Conservation (phyloP, 2,888 invertebrate species). For the Hemistola chrysoprasaria region DNA sequence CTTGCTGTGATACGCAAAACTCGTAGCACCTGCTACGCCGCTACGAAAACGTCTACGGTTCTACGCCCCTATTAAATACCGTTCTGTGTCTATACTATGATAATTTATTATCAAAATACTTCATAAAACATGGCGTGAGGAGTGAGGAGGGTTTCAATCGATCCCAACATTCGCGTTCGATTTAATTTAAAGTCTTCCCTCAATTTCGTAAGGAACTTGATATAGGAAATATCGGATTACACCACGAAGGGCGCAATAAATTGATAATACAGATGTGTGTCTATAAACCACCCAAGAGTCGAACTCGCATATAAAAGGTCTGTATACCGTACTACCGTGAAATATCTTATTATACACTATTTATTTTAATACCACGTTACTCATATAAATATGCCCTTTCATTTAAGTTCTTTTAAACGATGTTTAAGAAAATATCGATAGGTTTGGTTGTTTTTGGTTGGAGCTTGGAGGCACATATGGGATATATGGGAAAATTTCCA, state of each 20-base stretch:
- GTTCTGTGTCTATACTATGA: slow-evolving; percentile 7
- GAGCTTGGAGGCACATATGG: too few species aligned
- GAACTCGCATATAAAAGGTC: too few species aligned
- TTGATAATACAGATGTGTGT: slow-evolving; percentile 11
- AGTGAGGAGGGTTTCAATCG: slow-evolving; percentile 36
- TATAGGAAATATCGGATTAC: slow-evolving; percentile 27
- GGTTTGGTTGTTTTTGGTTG: too few species aligned
- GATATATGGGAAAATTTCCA: too few species aligned
- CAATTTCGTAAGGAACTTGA: slow-evolving; percentile 22
- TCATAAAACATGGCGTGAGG: slow-evolving; percentile 47
- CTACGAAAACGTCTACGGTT: slow-evolving; percentile 11
- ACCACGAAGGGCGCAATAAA: slow-evolving; percentile 17
- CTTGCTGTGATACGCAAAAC: not conserved
- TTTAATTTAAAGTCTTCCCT: slow-evolving; percentile 29
- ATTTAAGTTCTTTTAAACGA: too few species aligned
- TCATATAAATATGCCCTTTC: too few species aligned
- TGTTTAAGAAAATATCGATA: too few species aligned
- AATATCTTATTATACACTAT: too few species aligned
- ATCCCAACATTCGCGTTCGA: slow-evolving; percentile 29
- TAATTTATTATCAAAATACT: slow-evolving; percentile 47
- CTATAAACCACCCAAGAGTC: too few species aligned
- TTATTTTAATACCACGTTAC: too few species aligned
- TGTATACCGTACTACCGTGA: too few species aligned
- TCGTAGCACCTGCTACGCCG: slow-evolving; percentile 11
- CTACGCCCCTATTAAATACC: slow-evolving; percentile 1